phyloP scores from a whole-genome alignment of 2,888 invertebrate species.

The Yponomeuta evonymella region DNA sequence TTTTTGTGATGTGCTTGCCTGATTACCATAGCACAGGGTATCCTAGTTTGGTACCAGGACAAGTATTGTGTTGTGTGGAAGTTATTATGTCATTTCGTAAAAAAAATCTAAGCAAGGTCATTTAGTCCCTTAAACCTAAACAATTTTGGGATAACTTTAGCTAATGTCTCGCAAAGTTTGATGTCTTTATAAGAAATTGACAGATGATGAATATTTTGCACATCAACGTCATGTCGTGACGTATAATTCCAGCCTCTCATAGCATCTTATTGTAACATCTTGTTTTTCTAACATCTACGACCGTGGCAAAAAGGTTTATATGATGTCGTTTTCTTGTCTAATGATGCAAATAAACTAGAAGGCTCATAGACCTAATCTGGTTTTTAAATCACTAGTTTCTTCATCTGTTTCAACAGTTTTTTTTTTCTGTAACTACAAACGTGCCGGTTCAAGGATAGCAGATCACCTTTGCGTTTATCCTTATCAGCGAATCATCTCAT shows the following conservation, averaged over 20 bases:
- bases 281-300: neutral
- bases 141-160: no score
- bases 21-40: no score
- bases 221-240: no score
- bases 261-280: neutral
- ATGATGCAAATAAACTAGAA: neutral
- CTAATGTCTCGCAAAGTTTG: no score
- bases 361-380: constrained; percentile 1
- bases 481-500: constrained; percentile 51
- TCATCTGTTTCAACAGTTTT: neutral
- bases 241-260: neutral
- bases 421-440: constrained; percentile 31
- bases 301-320: neutral
- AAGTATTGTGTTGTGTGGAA: no score
- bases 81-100: no score
- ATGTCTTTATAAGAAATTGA: no score
- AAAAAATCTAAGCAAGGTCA: no score
- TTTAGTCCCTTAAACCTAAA: no score
- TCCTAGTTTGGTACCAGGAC: no score
- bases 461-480: constrained; percentile 66
- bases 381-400: neutral
- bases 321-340: neutral
- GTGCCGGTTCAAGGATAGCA: constrained; percentile 58
- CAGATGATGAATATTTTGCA: no score
- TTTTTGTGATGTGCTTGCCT: no score